Conservation (phyloP, 2,797 vertebrate genomes). For the Gadopsis bispinosus region DNA sequence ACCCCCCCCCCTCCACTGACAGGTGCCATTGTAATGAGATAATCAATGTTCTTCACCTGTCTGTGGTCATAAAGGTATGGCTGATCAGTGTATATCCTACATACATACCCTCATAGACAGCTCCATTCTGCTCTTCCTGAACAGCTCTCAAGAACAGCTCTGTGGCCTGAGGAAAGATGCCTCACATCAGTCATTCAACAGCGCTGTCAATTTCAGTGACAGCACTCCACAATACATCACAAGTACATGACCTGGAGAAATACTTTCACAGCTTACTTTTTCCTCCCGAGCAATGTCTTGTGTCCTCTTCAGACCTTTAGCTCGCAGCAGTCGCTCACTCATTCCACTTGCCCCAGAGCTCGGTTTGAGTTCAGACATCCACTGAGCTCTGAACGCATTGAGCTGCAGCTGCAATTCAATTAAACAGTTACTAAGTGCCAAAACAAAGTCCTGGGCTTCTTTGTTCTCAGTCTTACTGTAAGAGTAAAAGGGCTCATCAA, state of each 20-base stretch:
- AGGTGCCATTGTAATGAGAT: too few relatives aligned
- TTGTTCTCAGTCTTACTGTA: background rate
- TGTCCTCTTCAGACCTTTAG: constrained; percentile 86
- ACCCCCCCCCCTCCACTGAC: too few relatives aligned
- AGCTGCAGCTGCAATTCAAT: constrained; percentile 88
- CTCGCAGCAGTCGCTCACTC: constrained; percentile 76
- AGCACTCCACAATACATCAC: background rate
- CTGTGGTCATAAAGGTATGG: too few relatives aligned
- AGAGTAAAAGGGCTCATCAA: background rate
- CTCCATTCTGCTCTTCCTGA: constrained; percentile 96
- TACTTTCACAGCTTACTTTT: constrained; percentile 84
- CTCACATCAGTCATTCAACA: constrained; percentile 31
- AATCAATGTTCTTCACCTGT: too few relatives aligned
- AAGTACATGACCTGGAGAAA: background rate
- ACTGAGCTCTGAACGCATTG: constrained; percentile 93
- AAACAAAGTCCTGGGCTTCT: background rate
- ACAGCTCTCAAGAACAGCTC: constrained; percentile 97
- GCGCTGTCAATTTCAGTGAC: background rate
- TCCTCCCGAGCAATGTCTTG: constrained; percentile 92
- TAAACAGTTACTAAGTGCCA: background rate
- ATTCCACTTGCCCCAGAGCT: constrained; percentile 80
- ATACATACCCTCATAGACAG: constrained; percentile 94
- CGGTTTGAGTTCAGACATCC: constrained; percentile 97
- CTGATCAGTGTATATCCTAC: background rate
- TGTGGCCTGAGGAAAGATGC: constrained; percentile 87